Percentiles rank a stretch among this genome's conserved stretches.
These are phyloP conservation scores for Aphelinus certus DNA, from an alignment of 1,140 invertebrate genomes.

Conservation along the genomic window DNA sequence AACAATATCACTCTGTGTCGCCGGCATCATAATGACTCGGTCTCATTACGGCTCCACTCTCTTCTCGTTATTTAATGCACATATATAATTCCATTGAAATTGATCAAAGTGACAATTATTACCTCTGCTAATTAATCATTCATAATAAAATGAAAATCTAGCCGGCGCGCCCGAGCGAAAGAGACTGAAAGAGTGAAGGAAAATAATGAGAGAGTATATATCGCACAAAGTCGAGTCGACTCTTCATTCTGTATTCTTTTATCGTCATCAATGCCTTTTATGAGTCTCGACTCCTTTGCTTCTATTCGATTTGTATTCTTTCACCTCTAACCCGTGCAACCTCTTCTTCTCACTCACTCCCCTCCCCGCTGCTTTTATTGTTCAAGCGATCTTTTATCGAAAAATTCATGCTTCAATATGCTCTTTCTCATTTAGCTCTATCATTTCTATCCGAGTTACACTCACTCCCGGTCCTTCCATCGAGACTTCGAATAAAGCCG, in stretches of 20 bases:
- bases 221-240: background rate
- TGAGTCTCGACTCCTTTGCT: background rate
- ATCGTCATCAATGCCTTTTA: conserved; percentile 28
- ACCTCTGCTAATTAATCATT: too few species aligned
- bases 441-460: too few species aligned
- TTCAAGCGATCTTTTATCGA: too few species aligned
- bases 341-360: conserved; percentile 22
- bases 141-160: background rate
- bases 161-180: background rate
- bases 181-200: too few species aligned
- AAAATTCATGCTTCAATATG: too few species aligned
- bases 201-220: background rate
- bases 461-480: background rate
- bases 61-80: too few species aligned
- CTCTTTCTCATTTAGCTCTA: too few species aligned
- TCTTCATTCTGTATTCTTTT: conserved; percentile 25
- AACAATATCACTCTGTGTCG: too few species aligned
- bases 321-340: conserved; percentile 16
- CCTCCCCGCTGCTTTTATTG: background rate
- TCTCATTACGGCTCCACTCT: too few species aligned
- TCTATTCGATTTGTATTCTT: conserved; percentile 20
- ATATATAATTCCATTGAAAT: too few species aligned
- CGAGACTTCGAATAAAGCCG: conserved; percentile 7
- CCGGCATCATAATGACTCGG: too few species aligned
- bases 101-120: too few species aligned